Conservation (phyloP, 2,888 invertebrate genomes). For the Drosophila siamana region DNA sequence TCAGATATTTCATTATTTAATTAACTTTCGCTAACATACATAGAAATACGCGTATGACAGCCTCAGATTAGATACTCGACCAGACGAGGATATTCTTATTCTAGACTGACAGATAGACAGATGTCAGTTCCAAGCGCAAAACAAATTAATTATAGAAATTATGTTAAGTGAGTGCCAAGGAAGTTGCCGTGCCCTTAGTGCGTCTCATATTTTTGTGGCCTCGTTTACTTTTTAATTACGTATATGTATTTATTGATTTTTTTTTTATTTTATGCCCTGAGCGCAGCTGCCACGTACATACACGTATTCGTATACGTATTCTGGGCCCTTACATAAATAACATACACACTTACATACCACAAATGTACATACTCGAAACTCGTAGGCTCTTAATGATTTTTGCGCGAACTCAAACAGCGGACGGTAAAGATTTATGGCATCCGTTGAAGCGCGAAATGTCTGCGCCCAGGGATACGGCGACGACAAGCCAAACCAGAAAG, state of each 20-base stretch:
- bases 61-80: background rate
- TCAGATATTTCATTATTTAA: background rate
- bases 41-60: background rate
- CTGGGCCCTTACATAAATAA: conserved; percentile 3
- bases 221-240: conserved; percentile 40
- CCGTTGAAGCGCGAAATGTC: conserved; percentile 60
- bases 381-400: conserved; percentile 46
- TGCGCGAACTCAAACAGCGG: conserved; percentile 16
- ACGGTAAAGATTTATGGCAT: conserved; percentile 65
- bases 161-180: background rate
- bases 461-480: conserved; percentile 38
- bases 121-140: background rate
- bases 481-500: conserved; percentile 3
- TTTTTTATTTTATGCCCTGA: conserved; percentile 21
- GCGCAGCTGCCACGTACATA: conserved; percentile 25
- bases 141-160: background rate
- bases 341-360: conserved; percentile 1
- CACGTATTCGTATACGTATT: conserved; percentile 15
- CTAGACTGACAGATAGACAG: conserved; percentile 3
- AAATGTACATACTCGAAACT: background rate
- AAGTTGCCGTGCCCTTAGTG: conserved; percentile 1
- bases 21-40: background rate
- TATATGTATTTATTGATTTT: conserved; percentile 50
- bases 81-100: background rate
- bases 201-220: conserved; percentile 2